Base-by-base conservation (phyloP, 2,113 vertebrate genomes). In the Peromyscus leucopus region DNA sequence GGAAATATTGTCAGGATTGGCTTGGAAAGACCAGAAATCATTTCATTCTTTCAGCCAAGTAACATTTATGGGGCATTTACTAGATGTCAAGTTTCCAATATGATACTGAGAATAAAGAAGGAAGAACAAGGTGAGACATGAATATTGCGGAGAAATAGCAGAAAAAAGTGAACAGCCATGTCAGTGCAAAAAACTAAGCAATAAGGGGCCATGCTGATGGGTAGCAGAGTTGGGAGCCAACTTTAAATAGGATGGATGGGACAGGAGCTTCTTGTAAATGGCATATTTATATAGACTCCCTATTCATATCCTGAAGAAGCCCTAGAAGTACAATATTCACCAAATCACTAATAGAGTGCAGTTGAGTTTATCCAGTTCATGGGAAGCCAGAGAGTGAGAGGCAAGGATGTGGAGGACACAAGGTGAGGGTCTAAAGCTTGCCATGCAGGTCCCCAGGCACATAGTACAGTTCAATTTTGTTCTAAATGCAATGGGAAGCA, bases 61-160 rank as follows among this genome's bases (percentile, higher is more conserved):
- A 72, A 42, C 87, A 82, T 82, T 86, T 87, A 75, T 33, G 72
- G 79, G 55, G 51, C 24, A 80, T 46, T 76, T 94, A 17, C 36
- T 93, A 72, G 16, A 51, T 90, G 59, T 48, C 59, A 84, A 51
- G 17, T 39, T 95, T 88, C 15, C 17, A 75, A 39, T 11, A 67
- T 51, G 26, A 74, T 65, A 13, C 67, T 19, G 36, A 84, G 46
- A 42, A 31, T 12, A 59, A 84, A 67, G 61, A 85, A 67, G 42
- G 42, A 33, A 48, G 5, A 48, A 48, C 11, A n/a, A 36, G 46
- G 51, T 24, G 48, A 16, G 57, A 46, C 15, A 1, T 82, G 26
- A 51, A 13, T 65, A 6, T 51, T 51, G 9, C 15, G 86, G 55
- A 67, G 10, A 39, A 22, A 46, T 22, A 74, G 74, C 22, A 61